These are phyloP conservation scores for Perognathus longimembris DNA, from an alignment of 2,113 vertebrate species.

Conservation along the genomic window DNA sequence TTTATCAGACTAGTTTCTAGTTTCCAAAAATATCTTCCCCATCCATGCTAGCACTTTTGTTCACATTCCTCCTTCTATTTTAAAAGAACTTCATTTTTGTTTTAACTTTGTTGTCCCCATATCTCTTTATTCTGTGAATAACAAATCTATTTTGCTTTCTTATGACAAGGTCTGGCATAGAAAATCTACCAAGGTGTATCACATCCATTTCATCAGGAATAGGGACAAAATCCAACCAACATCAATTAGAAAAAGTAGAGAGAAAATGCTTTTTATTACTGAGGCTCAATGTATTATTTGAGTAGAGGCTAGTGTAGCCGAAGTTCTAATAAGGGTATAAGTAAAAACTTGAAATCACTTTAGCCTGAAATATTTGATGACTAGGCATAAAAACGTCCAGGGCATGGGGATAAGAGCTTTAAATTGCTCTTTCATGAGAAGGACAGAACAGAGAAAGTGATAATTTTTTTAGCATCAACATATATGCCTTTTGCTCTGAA, in stretches of 20 bases:
- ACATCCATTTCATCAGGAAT: neutral
- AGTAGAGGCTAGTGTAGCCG: neutral
- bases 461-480: neutral
- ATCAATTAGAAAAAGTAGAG: neutral
- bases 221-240: neutral
- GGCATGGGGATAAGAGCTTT: neutral
- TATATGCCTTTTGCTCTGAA: slow-evolving; percentile 16
- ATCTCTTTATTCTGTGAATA: neutral
- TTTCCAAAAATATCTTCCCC: neutral
- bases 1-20: neutral
- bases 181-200: neutral
- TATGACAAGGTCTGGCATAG: neutral
- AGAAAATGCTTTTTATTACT: neutral
- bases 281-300: neutral
- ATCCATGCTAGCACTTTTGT: neutral
- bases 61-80: neutral
- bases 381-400: neutral
- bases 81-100: neutral
- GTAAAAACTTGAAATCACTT: neutral
- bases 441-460: neutral
- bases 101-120: neutral
- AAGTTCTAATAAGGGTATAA: neutral
- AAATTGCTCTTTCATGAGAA: neutral
- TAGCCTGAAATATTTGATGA: neutral
- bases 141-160: neutral